A percentile compares a stretch with the other conserved stretches of the same genome.
phyloP scores from a whole-genome alignment of 2,888 invertebrate species.

The Apotomis turbidana region DNA sequence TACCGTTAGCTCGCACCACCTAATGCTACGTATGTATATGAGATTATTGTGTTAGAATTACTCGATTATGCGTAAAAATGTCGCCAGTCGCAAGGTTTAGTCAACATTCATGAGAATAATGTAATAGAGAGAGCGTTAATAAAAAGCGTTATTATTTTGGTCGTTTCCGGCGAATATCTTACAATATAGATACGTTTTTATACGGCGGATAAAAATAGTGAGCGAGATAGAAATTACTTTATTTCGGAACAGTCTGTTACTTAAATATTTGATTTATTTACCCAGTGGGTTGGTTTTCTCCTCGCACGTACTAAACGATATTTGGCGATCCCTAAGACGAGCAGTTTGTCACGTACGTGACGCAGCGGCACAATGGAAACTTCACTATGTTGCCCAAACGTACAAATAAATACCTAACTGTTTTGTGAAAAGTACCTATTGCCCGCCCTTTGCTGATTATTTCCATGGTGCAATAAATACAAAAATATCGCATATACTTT shows the following conservation, averaged over 20 bases:
- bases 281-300: slow-evolving; percentile 77
- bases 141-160: slow-evolving; percentile 4
- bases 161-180: slow-evolving; percentile 6
- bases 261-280: slow-evolving; percentile 82
- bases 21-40: slow-evolving; percentile 71
- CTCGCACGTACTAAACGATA: slow-evolving; percentile 83
- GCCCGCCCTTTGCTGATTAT: slow-evolving; percentile 8
- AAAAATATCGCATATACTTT: background rate
- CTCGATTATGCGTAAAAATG: slow-evolving; percentile 40
- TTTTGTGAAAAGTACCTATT: slow-evolving; percentile 58
- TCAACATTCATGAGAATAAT: slow-evolving; percentile 8
- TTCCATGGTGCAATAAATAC: background rate
- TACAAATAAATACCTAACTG: slow-evolving; percentile 77
- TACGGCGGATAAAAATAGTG: slow-evolving; percentile 55
- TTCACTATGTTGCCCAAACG: slow-evolving; percentile 74
- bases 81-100: slow-evolving; percentile 12
- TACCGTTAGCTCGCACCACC: slow-evolving; percentile 69
- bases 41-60: slow-evolving; percentile 71
- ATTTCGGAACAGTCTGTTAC: slow-evolving; percentile 75
- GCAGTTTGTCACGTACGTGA: slow-evolving; percentile 83
- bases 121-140: slow-evolving; percentile 11
- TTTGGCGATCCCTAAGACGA: slow-evolving; percentile 84
- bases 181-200: slow-evolving; percentile 45
- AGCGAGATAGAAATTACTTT: slow-evolving; percentile 61
- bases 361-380: slow-evolving; percentile 77